phyloP scores from a whole-genome alignment of 2,888 invertebrate genomes.

The Sinelater perroti region DNA sequence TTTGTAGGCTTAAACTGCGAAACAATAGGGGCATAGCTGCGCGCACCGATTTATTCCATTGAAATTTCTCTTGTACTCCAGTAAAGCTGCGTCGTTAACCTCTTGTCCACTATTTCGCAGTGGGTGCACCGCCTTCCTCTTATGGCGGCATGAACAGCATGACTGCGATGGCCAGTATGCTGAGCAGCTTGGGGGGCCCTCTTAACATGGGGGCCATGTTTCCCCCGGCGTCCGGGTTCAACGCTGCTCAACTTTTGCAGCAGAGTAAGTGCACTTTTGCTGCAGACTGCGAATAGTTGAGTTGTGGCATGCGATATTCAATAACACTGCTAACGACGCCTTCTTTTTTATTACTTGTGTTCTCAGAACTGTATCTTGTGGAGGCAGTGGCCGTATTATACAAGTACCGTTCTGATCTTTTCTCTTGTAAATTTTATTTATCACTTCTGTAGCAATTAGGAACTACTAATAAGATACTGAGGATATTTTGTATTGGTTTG shows the following conservation, averaged over 20 bases:
- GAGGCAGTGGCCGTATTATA: too few species aligned
- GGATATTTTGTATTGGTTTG: conserved; percentile 1
- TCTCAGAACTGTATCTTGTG: neutral
- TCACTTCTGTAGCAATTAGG: too few species aligned
- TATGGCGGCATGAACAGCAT: conserved; percentile 59
- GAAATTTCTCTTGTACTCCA: too few species aligned
- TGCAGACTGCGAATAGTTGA: conserved; percentile 6
- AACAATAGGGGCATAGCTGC: too few species aligned
- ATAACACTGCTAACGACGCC: too few species aligned
- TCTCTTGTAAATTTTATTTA: too few species aligned
- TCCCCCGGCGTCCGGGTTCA: conserved; percentile 63
- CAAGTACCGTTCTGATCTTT: too few species aligned
- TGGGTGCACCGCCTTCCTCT: conserved; percentile 45
- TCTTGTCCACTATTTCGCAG: conserved; percentile 37
- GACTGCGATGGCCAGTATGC: conserved; percentile 62
- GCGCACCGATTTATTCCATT: too few species aligned
- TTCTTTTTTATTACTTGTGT: conserved; percentile 20
- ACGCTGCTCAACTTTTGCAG: conserved; percentile 83
- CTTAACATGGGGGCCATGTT: conserved; percentile 58
- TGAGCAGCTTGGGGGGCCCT: conserved; percentile 60
- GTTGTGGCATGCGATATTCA: conserved; percentile 17
- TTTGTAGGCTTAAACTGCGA: neutral
- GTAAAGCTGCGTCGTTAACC: neutral
- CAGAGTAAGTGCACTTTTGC: conserved; percentile 75
- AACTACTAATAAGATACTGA: conserved; percentile 6